Base-by-base conservation (phyloP, 2,888 invertebrate species). In the Drosophila nr. fundita region DNA sequence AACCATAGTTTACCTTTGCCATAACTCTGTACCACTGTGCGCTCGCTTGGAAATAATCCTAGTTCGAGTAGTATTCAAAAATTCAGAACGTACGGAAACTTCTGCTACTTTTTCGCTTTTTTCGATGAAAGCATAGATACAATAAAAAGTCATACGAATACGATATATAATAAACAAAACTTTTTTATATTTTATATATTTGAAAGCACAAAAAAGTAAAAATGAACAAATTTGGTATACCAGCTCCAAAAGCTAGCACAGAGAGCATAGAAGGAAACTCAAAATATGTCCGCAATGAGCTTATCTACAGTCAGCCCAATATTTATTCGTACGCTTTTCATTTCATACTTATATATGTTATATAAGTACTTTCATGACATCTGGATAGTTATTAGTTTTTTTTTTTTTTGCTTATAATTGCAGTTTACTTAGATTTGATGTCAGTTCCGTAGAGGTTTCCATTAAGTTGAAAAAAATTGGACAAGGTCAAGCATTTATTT, bases 401-500 rank as follows among this genome's bases (percentile, higher is more conserved):
- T 30, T 30, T 30, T 30, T 30, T 10, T 30, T 30, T 30, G 10
- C 8, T 30, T 30, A 30, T 30, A 30, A 30, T 30, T 30, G 30
- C 3, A 30, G 1, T 30, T 30, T 2, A 10, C 30, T 10, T 30
- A 0, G 38, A 38, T 38, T 38, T 18, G 38, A n/a, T n/a, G 8
- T n/a, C 38, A 10, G 4, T 40, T n/a, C 10, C n/a, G n/a, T 10
- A 21, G 5, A 42, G 21, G 11, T 5, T 42, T 11, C 4, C 42
- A 42, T 21, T 42, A 11, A 11, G 4, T 11, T 40, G 10, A 4
- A 11, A 10, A 13, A 38, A 40, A 10, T 40, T 10, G 1, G 3
- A 8, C 1, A 1, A n/a, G 0, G 1, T n/a, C 2, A 8, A n/a
- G 8, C 10, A n/a, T 40, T 34, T 13, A 5, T 4, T n/a, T 40